Conservation (phyloP, 2,113 vertebrate genomes). For the Hippocampus comes region DNA sequence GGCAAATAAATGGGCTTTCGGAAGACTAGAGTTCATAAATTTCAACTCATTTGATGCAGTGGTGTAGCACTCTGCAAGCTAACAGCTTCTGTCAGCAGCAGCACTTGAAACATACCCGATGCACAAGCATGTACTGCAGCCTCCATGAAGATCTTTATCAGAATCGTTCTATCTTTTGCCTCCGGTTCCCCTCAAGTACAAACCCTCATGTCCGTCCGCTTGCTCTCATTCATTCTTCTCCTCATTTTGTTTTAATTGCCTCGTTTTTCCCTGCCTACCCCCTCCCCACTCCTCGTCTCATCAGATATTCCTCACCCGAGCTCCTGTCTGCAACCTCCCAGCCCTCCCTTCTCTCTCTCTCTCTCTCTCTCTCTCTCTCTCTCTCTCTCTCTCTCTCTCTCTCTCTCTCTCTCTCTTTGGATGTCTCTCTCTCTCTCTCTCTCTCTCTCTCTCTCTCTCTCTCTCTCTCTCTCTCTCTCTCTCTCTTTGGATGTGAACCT, state of each 20-base stretch:
- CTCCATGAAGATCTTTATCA: background rate
- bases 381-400: no score
- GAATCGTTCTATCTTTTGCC: background rate
- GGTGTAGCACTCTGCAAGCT: background rate
- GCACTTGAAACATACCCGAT: slow-evolving; percentile 15
- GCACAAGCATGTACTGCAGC: background rate
- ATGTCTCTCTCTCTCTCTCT: no score
- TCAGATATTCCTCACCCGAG: slow-evolving; percentile 19
- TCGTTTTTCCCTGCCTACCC: slow-evolving; percentile 1
- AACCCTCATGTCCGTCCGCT: background rate
- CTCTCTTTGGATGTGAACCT: slow-evolving; percentile 48
- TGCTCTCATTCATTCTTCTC: background rate
- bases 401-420: no score
- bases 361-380: no score
- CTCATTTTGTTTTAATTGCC: slow-evolving; percentile 19
- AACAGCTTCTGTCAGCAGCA: slow-evolving; percentile 17
- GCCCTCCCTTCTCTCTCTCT: slow-evolving; percentile 10
- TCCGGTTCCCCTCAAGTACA: background rate
- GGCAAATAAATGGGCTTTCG: slow-evolving; percentile 32
- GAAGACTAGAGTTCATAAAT: slow-evolving; percentile 9
- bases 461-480: slow-evolving; percentile 6
- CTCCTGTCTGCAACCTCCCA: slow-evolving; percentile 17
- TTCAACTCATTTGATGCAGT: slow-evolving; percentile 16
- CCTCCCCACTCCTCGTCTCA: slow-evolving; percentile 14
- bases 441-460: background rate